These are phyloP conservation scores for Tachina grossa DNA, from an alignment of 2,888 invertebrate species.

Conservation along the genomic window DNA sequence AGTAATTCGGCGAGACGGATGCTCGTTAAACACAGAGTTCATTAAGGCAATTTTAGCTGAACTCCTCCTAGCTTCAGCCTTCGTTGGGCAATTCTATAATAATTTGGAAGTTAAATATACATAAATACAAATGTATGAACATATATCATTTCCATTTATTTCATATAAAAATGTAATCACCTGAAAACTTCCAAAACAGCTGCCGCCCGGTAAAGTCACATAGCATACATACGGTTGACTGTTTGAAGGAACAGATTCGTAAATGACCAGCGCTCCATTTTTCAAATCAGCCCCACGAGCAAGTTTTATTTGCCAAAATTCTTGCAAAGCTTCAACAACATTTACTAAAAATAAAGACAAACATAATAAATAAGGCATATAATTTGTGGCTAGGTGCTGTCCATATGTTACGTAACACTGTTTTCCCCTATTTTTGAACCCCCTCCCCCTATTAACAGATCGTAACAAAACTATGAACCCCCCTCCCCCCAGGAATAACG, in stretches of 20 bases:
- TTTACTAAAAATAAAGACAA: conserved; percentile 86
- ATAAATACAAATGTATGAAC: too few species aligned
- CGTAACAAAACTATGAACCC: too few species aligned
- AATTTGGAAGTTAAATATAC: too few species aligned
- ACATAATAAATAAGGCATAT: too few species aligned
- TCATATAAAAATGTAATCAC: conserved; percentile 82
- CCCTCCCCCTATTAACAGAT: too few species aligned
- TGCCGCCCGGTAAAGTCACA: conserved; percentile 96
- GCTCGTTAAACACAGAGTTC: conserved; percentile 98
- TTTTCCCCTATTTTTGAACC: too few species aligned
- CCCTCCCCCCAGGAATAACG: too few species aligned
- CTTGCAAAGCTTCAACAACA: conserved; percentile 97
- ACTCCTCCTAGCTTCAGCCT: conserved; percentile 96
- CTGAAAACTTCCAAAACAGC: conserved; percentile 98
- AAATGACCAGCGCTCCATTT: conserved; percentile 95
- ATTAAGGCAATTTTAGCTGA: conserved; percentile 97
- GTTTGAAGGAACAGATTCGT: conserved; percentile 95
- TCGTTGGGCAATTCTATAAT: conserved; percentile 94
- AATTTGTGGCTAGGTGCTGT: too few species aligned
- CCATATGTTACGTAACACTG: too few species aligned
- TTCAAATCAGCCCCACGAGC: conserved; percentile 92
- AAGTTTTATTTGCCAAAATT: conserved; percentile 99
- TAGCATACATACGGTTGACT: conserved; percentile 97
- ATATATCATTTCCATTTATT: neutral
- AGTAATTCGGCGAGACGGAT: conserved; percentile 94